A percentile compares a stretch with the other conserved stretches of the same genome.
phyloP scores from a whole-genome alignment of 2,888 invertebrate genomes.

The Mamestra brassicae region DNA sequence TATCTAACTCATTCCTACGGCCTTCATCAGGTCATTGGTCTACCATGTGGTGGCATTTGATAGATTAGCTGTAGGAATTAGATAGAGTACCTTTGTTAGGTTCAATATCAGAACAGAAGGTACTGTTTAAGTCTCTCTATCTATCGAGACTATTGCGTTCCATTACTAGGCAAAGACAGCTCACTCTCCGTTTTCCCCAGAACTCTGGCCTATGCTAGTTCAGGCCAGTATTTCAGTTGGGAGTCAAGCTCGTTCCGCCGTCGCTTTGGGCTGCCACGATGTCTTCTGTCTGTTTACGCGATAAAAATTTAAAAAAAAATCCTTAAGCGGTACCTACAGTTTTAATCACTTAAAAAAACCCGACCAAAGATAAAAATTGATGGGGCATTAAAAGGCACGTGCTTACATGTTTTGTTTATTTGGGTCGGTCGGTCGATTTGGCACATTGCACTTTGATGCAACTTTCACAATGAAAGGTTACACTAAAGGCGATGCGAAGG shows the following conservation, averaged over 20 bases:
- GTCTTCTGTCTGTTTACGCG: not conserved
- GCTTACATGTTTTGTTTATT: slow-evolving; percentile 15
- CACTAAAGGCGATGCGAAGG: slow-evolving; percentile 25
- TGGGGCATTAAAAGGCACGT: slow-evolving; percentile 3
- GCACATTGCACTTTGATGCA: slow-evolving; percentile 29
- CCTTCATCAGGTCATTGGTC: too few species aligned
- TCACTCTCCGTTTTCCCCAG: too few species aligned
- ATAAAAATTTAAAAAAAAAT: too few species aligned
- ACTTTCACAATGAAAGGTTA: slow-evolving; percentile 34
- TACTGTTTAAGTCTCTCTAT: too few species aligned
- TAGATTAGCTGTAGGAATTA: too few species aligned
- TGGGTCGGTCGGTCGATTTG: not conserved
- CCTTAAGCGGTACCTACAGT: not conserved
- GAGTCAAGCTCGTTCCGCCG: not conserved
- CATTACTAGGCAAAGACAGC: too few species aligned
- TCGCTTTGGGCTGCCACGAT: not conserved
- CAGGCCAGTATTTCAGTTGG: not conserved
- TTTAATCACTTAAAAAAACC: slow-evolving; percentile 3
- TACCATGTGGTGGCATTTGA: too few species aligned
- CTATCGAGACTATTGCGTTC: too few species aligned
- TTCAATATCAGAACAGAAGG: too few species aligned
- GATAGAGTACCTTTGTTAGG: too few species aligned
- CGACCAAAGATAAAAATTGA: slow-evolving; percentile 2
- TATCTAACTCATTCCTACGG: too few species aligned
- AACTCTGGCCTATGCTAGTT: too few species aligned